Conservation (phyloP, 2,113 vertebrate species). For the Struthidea cinerea region DNA sequence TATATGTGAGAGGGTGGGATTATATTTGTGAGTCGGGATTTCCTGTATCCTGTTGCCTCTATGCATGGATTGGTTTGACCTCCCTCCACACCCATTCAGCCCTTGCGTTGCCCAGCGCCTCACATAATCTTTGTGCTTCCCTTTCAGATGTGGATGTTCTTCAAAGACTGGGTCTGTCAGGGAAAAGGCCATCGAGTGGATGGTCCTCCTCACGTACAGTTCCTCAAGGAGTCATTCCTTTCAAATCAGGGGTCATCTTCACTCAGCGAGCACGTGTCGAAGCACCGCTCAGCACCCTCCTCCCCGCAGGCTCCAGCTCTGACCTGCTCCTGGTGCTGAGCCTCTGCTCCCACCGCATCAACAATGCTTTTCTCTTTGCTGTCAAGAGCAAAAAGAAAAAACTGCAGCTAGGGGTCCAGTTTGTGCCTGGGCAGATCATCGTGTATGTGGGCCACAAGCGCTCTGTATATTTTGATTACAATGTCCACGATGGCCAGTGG, state of each 20-base stretch:
- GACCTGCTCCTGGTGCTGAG: slow-evolving; percentile 87
- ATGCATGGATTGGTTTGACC: neutral
- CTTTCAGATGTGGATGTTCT: slow-evolving; percentile 92
- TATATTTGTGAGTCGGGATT: neutral
- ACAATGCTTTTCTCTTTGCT: slow-evolving; percentile 90
- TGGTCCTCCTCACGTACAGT: slow-evolving; percentile 58
- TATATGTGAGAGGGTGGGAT: neutral
- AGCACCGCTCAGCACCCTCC: slow-evolving; percentile 73
- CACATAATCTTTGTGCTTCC: neutral
- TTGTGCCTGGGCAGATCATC: slow-evolving; percentile 81
- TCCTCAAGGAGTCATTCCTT: slow-evolving; percentile 86
- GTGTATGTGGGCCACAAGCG: slow-evolving; percentile 84
- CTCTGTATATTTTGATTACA: slow-evolving; percentile 88
- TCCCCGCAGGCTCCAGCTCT: slow-evolving; percentile 75
- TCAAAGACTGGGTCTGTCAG: slow-evolving; percentile 86
- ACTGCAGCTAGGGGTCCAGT: slow-evolving; percentile 91
- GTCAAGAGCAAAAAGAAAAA: slow-evolving; percentile 82
- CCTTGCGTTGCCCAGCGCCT: neutral
- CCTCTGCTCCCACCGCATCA: slow-evolving; percentile 89
- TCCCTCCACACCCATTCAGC: neutral
- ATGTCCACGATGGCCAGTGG: slow-evolving; percentile 91
- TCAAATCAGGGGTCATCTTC: slow-evolving; percentile 90
- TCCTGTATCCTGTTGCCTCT: neutral
- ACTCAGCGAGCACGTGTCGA: slow-evolving; percentile 84
- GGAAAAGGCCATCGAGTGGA: slow-evolving; percentile 65